These are phyloP conservation scores for Sceloporus undulatus DNA, from an alignment of 2,113 vertebrate genomes.

Conservation along the genomic window DNA sequence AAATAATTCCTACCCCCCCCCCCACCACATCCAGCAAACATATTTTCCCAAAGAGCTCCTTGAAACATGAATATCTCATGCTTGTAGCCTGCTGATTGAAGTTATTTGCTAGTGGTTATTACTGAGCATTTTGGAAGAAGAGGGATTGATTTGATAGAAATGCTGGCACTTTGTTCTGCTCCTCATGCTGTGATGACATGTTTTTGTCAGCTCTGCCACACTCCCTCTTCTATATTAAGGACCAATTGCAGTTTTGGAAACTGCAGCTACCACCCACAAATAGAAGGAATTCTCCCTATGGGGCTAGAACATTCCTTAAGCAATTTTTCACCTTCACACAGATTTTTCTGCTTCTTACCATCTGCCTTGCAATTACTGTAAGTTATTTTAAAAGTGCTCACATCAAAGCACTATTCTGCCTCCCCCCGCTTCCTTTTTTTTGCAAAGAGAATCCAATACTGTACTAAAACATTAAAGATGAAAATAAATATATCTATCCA, in stretches of 20 bases:
- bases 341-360: conserved; percentile 59
- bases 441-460: conserved; percentile 56
- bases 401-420: conserved; percentile 65
- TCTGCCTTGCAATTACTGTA: conserved; percentile 70
- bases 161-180: conserved; percentile 49
- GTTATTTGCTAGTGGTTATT: conserved; percentile 37
- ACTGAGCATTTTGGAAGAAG: conserved; percentile 60
- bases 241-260: conserved; percentile 64
- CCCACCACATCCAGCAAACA: not conserved
- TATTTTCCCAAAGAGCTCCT: not conserved
- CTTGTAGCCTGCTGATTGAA: not conserved
- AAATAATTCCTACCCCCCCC: not conserved
- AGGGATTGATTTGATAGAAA: conserved; percentile 58
- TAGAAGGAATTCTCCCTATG: conserved; percentile 64
- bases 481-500: conserved; percentile 48
- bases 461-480: conserved; percentile 53
- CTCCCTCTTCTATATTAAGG: conserved; percentile 69
- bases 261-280: conserved; percentile 68
- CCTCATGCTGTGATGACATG: conserved; percentile 61
- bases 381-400: conserved; percentile 66
- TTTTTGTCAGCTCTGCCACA: conserved; percentile 67
- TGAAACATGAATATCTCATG: not conserved
- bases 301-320: conserved; percentile 70
- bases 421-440: not conserved
- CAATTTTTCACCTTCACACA: conserved; percentile 67